These are phyloP conservation scores for Eupithecia insigniata DNA, from an alignment of 2,888 invertebrate species.

Conservation along the genomic window DNA sequence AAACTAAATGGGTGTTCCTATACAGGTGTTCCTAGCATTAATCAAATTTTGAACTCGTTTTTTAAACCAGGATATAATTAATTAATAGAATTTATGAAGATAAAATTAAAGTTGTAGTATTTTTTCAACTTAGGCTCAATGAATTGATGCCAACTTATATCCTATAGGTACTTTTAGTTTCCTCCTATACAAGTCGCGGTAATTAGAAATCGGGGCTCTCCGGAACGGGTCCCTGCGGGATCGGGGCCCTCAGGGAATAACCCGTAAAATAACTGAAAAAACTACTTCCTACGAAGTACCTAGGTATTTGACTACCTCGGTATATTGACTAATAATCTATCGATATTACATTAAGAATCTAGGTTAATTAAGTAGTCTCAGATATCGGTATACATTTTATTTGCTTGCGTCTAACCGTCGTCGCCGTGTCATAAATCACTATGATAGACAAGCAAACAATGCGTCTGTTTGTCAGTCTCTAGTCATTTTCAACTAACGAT, in stretches of 20 bases:
- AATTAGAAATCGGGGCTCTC: too few relatives aligned
- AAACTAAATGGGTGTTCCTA: too few relatives aligned
- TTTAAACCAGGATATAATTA: background rate
- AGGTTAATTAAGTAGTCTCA: background rate
- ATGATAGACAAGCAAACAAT: constrained; percentile 69
- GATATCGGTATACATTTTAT: constrained; percentile 24
- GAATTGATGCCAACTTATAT: too few relatives aligned
- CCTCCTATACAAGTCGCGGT: too few relatives aligned
- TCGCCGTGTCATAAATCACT: constrained; percentile 67
- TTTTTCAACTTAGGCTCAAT: background rate
- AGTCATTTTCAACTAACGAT: constrained; percentile 67
- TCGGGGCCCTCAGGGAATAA: too few relatives aligned
- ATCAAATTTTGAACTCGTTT: too few relatives aligned
- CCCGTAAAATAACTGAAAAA: background rate
- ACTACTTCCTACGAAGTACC: background rate
- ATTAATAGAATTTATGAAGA: background rate
- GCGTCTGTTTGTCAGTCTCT: constrained; percentile 70
- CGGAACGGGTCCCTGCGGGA: too few relatives aligned
- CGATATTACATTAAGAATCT: background rate
- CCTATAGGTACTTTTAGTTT: too few relatives aligned
- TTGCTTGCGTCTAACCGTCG: constrained; percentile 31
- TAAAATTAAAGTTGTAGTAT: background rate
- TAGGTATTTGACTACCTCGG: background rate
- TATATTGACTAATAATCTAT: background rate
- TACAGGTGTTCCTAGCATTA: too few relatives aligned